Conservation (phyloP, 2,113 vertebrate species). For the Cryptoleucopteryx plumbea region DNA sequence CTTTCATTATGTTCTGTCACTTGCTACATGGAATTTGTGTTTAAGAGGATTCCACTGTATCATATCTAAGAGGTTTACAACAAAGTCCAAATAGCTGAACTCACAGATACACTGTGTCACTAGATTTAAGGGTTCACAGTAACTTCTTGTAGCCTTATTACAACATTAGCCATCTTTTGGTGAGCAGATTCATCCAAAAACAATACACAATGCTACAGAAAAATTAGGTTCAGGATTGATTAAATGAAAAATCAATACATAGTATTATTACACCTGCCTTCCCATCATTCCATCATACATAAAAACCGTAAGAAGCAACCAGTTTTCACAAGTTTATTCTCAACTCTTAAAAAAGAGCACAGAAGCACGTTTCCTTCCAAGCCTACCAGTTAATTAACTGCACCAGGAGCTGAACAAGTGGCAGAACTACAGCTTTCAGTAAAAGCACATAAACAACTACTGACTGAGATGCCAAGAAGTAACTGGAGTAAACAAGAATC, state of each 20-base stretch:
- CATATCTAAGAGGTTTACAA: conserved; percentile 72
- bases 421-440: background rate
- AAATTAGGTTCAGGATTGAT: conserved; percentile 9
- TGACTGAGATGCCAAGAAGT: background rate
- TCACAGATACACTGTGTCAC: background rate
- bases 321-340: background rate
- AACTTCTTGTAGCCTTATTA: background rate
- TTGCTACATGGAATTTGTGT: conserved; percentile 71
- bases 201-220: background rate
- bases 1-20: conserved; percentile 72
- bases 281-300: background rate
- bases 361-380: background rate
- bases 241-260: conserved; percentile 21
- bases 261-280: background rate
- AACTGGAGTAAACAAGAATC: background rate
- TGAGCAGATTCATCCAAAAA: background rate
- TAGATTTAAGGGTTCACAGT: conserved; percentile 30
- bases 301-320: background rate
- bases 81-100: conserved; percentile 63
- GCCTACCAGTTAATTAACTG: background rate
- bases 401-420: background rate
- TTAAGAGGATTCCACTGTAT: conserved; percentile 72
- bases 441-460: background rate
- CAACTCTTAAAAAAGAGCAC: background rate
- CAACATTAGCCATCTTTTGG: background rate